Percentiles rank a stretch among this genome's conserved stretches.
These are phyloP conservation scores for Gorsachius magnificus DNA, from an alignment of 2,797 vertebrate species.

Conservation along the genomic window DNA sequence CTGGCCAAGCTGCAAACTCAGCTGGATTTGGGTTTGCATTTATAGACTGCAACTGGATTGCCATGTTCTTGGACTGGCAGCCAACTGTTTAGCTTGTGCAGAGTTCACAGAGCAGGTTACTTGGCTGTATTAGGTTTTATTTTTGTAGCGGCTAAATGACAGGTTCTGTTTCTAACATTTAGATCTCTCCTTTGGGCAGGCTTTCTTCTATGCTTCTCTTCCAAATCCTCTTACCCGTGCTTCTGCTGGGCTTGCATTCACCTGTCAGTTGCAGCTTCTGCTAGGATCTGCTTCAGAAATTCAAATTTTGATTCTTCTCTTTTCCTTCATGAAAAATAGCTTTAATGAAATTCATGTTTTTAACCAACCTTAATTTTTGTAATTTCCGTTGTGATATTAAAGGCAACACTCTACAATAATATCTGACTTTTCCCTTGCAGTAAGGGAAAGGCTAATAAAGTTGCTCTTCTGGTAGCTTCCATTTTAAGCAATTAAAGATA, in stretches of 20 bases:
- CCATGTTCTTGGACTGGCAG: not conserved
- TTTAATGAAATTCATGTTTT: not conserved
- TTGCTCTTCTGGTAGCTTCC: not conserved
- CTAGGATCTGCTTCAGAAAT: not conserved
- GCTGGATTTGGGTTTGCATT: not conserved
- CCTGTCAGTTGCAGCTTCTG: not conserved
- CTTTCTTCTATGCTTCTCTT: not conserved
- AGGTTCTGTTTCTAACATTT: not conserved
- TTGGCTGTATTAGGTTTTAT: not conserved
- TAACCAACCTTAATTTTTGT: not conserved
- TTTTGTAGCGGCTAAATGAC: not conserved
- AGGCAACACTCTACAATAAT: not conserved
- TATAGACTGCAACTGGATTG: not conserved
- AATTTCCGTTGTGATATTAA: not conserved
- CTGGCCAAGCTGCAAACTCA: conserved; percentile 39
- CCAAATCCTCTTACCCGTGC: not conserved
- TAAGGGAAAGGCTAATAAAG: not conserved
- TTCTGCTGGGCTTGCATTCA: not conserved
- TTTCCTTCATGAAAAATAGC: not conserved
- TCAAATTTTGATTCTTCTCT: not conserved
- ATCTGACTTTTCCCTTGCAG: not conserved
- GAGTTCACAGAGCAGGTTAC: not conserved
- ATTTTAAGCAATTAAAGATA: not conserved
- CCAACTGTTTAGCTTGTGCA: not conserved
- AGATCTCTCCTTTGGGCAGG: not conserved